These are phyloP conservation scores for Sericinus montela DNA, from an alignment of 2,888 invertebrate genomes.

Conservation along the genomic window DNA sequence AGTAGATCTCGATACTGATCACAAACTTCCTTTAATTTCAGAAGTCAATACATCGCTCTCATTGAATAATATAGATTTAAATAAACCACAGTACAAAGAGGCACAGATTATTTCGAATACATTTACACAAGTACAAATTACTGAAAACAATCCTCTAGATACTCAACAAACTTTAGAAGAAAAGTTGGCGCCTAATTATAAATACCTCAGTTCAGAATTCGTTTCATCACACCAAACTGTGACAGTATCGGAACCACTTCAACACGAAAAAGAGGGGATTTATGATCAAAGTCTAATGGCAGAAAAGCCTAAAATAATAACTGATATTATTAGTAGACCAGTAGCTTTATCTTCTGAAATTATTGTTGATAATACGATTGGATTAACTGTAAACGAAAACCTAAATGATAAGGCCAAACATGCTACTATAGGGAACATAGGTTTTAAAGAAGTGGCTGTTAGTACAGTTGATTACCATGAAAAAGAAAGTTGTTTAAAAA, in stretches of 20 bases:
- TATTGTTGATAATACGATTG: slow-evolving; percentile 56
- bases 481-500: slow-evolving; percentile 63
- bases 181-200: slow-evolving; percentile 37
- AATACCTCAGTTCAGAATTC: slow-evolving; percentile 46
- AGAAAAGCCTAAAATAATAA: slow-evolving; percentile 49
- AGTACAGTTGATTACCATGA: slow-evolving; percentile 78
- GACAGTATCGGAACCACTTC: slow-evolving; percentile 51
- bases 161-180: slow-evolving; percentile 50
- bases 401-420: slow-evolving; percentile 37
- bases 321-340: slow-evolving; percentile 65
- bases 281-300: slow-evolving; percentile 29
- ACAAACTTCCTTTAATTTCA: slow-evolving; percentile 70
- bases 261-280: slow-evolving; percentile 60
- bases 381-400: slow-evolving; percentile 32
- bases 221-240: slow-evolving; percentile 43
- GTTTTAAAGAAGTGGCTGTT: slow-evolving; percentile 73
- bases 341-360: slow-evolving; percentile 76
- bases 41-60: slow-evolving; percentile 59
- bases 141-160: slow-evolving; percentile 64
- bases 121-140: slow-evolving; percentile 51
- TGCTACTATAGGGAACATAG: slow-evolving; percentile 74
- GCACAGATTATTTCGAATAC: slow-evolving; percentile 49
- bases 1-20: slow-evolving; percentile 69
- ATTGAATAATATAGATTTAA: slow-evolving; percentile 39
- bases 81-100: slow-evolving; percentile 45